Conservation (phyloP, 2,797 vertebrate genomes). For the Gambelia wislizenii region DNA sequence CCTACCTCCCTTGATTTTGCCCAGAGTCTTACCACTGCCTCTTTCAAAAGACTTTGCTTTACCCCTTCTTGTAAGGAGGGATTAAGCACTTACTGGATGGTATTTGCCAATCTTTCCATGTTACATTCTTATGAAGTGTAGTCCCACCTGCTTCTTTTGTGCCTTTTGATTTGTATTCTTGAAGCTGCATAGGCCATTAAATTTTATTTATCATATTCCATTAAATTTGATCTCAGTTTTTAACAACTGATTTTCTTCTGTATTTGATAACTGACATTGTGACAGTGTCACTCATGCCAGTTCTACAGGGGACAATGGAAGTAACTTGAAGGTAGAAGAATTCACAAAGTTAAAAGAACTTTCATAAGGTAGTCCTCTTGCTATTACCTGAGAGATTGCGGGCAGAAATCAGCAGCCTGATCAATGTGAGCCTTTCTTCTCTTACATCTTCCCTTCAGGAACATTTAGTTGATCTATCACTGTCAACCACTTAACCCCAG, state of each 20-base stretch:
- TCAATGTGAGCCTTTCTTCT: not conserved
- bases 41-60: not conserved
- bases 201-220: not conserved
- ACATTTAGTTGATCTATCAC: constrained; percentile 17
- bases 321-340: not conserved
- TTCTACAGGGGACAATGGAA: not conserved
- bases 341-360: constrained; percentile 10
- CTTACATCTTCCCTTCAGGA: constrained; percentile 19
- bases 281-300: not conserved
- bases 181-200: not conserved
- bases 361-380: constrained; percentile 7
- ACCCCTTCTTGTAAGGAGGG: not conserved
- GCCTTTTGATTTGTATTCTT: not conserved
- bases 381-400: not conserved
- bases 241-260: not conserved
- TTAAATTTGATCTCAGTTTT: not conserved
- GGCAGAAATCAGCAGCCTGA: constrained; percentile 28
- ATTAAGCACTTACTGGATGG: not conserved
- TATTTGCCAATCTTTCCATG: not conserved
- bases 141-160: not conserved
- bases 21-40: not conserved
- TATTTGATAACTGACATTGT: not conserved
- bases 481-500: constrained; percentile 24
- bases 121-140: not conserved
- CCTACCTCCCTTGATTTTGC: no score